A percentile compares a stretch with the other conserved stretches of the same genome.
Conservation (phyloP, 2,797 vertebrate genomes). For the Lutra lutra region DNA sequence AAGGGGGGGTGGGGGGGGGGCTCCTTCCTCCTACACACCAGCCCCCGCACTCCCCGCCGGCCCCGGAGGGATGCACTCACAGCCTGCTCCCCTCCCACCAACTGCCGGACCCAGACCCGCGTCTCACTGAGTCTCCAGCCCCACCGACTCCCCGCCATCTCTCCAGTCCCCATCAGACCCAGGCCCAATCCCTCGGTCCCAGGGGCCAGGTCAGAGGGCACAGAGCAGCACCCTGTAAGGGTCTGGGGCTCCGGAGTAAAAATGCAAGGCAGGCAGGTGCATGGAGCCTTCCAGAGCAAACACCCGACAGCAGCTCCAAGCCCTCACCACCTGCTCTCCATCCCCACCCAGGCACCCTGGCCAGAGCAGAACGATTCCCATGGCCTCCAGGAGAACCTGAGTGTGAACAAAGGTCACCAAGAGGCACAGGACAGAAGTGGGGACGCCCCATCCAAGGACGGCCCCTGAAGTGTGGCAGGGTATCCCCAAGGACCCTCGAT, state of each 20-base stretch:
- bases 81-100: neutral
- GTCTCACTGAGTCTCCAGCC: neutral
- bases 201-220: neutral
- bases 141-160: neutral
- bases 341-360: neutral
- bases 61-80: neutral
- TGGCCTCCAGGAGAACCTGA: neutral
- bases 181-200: neutral
- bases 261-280: too few species aligned
- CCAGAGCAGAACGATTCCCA: neutral
- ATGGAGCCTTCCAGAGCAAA: fast-evolving
- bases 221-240: fast-evolving
- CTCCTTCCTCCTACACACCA: neutral
- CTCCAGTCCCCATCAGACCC: neutral
- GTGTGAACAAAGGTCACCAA: neutral
- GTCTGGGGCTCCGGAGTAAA: neutral
- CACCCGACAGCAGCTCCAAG: neutral
- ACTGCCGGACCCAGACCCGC: neutral
- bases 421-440: neutral
- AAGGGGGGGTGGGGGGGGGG: fast-evolving
- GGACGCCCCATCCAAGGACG: neutral
- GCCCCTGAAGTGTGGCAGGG: neutral
- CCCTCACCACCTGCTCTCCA: too few species aligned
- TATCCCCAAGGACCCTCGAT: neutral
- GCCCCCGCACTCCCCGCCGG: neutral